These are phyloP conservation scores for Daubentonia madagascariensis DNA, from an alignment of 2,113 vertebrate genomes.

Conservation along the genomic window DNA sequence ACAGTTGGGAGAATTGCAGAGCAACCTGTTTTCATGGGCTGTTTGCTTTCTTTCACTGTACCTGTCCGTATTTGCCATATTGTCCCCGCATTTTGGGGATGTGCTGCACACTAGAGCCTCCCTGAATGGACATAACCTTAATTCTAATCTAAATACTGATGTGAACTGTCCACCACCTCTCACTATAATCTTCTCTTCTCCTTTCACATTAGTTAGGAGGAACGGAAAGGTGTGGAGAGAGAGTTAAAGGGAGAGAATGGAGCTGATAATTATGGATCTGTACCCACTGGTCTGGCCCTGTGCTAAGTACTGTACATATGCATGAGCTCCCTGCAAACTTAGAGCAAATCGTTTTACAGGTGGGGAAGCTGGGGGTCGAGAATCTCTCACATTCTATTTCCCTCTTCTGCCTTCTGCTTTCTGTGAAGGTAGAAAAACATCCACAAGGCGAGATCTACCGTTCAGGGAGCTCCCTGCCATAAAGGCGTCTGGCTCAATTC, in stretches of 20 bases:
- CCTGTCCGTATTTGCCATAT: background rate
- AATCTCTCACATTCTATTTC: background rate
- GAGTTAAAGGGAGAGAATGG: background rate
- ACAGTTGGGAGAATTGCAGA: background rate
- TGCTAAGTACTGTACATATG: background rate
- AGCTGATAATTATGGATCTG: background rate
- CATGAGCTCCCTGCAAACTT: background rate
- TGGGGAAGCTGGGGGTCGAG: background rate
- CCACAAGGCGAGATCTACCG: background rate
- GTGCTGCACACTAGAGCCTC: background rate
- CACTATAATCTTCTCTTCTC: background rate
- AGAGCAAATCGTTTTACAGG: background rate
- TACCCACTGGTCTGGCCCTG: background rate
- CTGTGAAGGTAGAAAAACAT: background rate
- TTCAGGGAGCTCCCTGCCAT: background rate
- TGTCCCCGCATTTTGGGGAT: background rate
- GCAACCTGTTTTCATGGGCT: slow-evolving; percentile 36
- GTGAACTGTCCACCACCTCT: background rate
- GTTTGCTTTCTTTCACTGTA: slow-evolving; percentile 51
- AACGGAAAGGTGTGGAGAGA: background rate
- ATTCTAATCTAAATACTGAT: background rate
- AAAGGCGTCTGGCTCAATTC: background rate
- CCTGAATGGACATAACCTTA: background rate
- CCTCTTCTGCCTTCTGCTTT: background rate
- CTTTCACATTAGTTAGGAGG: background rate